Conservation (phyloP, 2,113 vertebrate species). For the Strix aluco region DNA sequence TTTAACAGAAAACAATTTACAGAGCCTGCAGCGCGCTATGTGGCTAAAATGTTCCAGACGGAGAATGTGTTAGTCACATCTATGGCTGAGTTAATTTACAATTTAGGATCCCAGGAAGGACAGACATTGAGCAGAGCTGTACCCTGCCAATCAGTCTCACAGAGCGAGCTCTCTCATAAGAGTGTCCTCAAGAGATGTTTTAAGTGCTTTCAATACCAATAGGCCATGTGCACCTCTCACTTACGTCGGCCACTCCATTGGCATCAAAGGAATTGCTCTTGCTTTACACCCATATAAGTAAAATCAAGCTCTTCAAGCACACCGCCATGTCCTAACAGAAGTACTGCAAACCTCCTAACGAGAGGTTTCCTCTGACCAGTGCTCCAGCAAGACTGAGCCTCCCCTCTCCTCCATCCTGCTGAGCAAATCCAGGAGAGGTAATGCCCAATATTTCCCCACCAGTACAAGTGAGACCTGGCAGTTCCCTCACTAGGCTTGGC, state of each 20-base stretch:
- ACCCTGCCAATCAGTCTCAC: conserved; percentile 23
- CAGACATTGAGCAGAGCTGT: not conserved
- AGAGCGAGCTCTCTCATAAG: not conserved
- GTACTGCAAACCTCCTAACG: not conserved
- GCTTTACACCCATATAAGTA: not conserved
- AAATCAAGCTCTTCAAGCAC: not conserved
- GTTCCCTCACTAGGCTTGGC: not conserved
- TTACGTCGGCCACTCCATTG: not conserved
- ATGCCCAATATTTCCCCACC: not conserved
- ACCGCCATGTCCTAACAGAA: not conserved
- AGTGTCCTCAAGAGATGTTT: conserved; percentile 25
- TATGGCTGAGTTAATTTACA: conserved; percentile 9
- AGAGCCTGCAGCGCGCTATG: not conserved
- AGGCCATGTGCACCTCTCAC: not conserved
- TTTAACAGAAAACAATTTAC: not conserved
- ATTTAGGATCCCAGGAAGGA: not conserved
- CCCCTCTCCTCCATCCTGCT: not conserved
- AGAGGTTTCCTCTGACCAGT: not conserved
- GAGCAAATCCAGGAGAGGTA: not conserved
- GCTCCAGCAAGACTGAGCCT: accelerated
- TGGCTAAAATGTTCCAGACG: not conserved
- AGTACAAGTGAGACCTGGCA: not conserved
- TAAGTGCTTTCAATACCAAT: conserved; percentile 15
- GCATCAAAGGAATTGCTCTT: conserved; percentile 8
- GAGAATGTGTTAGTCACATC: conserved; percentile 14